phyloP scores from a whole-genome alignment of 2,113 vertebrate species.

The Istiophorus platypterus region DNA sequence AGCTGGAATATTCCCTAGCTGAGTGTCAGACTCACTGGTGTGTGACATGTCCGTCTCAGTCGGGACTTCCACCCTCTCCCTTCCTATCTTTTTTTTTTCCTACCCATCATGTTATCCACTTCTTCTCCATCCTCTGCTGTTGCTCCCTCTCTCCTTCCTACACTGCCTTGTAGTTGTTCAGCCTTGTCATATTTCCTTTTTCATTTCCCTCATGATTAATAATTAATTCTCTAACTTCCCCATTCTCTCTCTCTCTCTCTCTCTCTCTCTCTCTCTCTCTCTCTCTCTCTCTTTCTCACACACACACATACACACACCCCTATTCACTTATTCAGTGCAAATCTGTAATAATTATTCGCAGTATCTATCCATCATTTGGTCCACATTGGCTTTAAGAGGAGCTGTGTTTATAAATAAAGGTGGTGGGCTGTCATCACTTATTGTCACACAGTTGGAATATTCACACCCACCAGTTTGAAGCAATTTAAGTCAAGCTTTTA shows the following conservation, averaged over 20 bases:
- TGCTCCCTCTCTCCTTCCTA: conserved; percentile 29
- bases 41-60: conserved; percentile 73
- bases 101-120: conserved; percentile 40
- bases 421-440: conserved; percentile 36
- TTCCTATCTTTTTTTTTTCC: conserved; percentile 42
- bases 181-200: conserved; percentile 42
- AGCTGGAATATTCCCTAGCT: conserved; percentile 58
- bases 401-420: conserved; percentile 45
- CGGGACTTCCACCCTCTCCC: conserved; percentile 60
- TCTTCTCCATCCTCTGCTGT: conserved; percentile 35
- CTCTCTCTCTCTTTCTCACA: no score
- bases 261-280: no score
- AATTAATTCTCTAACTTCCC: neutral
- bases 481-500: conserved; percentile 9
- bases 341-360: conserved; percentile 12
- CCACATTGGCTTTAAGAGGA: conserved; percentile 23
- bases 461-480: conserved; percentile 3
- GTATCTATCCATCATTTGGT: conserved; percentile 30
- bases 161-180: conserved; percentile 42
- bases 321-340: conserved; percentile 9
- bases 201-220: neutral
- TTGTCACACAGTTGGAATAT: conserved; percentile 31
- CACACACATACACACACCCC: neutral
- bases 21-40: conserved; percentile 66
- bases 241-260: no score